Evolutionary conservation across 1,140 invertebrate species (phyloP).

Genomic region (Copidosoma floridanum): DNA sequence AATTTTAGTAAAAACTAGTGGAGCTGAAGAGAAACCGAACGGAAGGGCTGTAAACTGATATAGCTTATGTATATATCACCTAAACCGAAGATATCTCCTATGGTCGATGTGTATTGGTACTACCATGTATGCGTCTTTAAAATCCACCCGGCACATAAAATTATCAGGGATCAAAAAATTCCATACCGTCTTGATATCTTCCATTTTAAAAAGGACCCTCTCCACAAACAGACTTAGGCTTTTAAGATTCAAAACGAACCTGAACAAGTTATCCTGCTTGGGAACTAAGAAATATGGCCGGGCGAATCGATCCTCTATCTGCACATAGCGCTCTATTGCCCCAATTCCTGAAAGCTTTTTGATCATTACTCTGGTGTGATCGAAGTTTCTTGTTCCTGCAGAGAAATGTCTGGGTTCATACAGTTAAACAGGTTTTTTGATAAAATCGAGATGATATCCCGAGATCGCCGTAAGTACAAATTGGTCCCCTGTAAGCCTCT

Average conservation of each 20-base stretch:
- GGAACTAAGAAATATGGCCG: not conserved
- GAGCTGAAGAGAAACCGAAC: not conserved
- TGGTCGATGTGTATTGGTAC: not conserved
- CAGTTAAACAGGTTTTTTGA: not conserved
- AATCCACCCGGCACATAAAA: not conserved
- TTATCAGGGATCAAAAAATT: not conserved
- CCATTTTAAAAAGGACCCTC: not conserved
- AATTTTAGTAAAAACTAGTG: not conserved
- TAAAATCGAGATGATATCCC: conserved; percentile 11
- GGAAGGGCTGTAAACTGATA: not conserved
- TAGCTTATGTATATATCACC: not conserved
- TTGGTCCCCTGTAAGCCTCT: conserved; percentile 10
- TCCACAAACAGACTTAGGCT: not conserved
- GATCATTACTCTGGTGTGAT: not conserved
- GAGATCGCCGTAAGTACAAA: conserved; percentile 1
- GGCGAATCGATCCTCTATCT: not conserved
- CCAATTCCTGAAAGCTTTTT: not conserved
- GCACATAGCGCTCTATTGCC: not conserved
- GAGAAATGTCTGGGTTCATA: not conserved
- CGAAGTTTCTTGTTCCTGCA: not conserved
- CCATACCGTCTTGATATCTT: conserved; percentile 9
- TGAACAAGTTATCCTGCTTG: conserved; percentile 1
- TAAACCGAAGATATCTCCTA: not conserved
- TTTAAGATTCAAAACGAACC: not conserved
- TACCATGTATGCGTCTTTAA: not conserved